Conservation (phyloP, 2,888 invertebrate genomes). For the Ptilodon capucinus region DNA sequence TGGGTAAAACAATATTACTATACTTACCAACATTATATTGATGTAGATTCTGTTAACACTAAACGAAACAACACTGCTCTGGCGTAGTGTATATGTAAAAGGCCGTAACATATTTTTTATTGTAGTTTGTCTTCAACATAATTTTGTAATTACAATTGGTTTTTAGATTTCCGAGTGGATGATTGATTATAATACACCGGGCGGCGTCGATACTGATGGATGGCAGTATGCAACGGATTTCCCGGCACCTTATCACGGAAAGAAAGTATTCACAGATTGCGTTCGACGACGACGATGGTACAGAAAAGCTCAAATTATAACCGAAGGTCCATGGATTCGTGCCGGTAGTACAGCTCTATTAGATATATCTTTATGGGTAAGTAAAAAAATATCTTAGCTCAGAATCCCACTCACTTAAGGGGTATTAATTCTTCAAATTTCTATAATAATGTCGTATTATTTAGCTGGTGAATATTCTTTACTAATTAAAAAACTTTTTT, state of each 20-base stretch:
- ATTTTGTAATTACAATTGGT: constrained; percentile 2
- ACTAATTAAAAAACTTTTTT: neutral
- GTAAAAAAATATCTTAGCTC: constrained; percentile 19
- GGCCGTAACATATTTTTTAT: neutral
- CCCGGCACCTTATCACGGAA: constrained; percentile 92
- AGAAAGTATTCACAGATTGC: constrained; percentile 94
- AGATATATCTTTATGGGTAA: constrained; percentile 89
- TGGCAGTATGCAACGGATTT: constrained; percentile 98
- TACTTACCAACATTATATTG: too few species aligned
- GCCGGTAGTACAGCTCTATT: constrained; percentile 92
- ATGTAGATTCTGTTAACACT: too few species aligned
- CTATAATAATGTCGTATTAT: too few species aligned
- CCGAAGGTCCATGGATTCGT: constrained; percentile 94
- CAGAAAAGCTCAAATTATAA: constrained; percentile 90
- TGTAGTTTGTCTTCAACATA: neutral
- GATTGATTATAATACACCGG: constrained; percentile 94
- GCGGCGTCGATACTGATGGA: constrained; percentile 94
- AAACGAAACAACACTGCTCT: too few species aligned
- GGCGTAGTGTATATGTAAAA: too few species aligned
- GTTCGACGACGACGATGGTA: constrained; percentile 93
- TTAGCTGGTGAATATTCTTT: too few species aligned
- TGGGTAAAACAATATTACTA: too few species aligned
- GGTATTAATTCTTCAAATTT: too few species aligned
- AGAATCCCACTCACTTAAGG: neutral
- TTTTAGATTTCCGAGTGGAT: constrained; percentile 92